Evolutionary conservation across 1,140 invertebrate genomes (phyloP).

Genomic region (Brachystomella parvula): DNA sequence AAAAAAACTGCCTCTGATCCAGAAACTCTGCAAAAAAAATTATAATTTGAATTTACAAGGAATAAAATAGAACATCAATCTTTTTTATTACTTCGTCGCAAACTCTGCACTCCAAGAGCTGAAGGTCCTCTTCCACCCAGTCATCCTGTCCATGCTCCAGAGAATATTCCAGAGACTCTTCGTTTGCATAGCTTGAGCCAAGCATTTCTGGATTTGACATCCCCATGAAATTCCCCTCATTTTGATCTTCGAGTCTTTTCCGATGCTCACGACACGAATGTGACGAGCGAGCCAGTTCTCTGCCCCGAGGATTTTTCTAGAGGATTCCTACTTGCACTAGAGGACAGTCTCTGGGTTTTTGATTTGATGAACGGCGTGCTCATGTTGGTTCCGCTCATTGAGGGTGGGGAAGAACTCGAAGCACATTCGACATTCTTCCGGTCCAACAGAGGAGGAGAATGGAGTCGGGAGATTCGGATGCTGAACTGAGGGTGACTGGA

Average conservation of each 20-base stretch:
- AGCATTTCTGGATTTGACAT: conserved; percentile 1
- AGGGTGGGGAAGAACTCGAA: background rate
- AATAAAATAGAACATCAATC: background rate
- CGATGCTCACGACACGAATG: background rate
- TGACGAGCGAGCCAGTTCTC: background rate
- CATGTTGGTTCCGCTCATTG: background rate
- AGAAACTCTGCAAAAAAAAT: background rate
- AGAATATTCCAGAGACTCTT: background rate
- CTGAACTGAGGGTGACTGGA: background rate
- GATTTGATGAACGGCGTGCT: background rate
- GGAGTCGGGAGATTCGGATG: background rate
- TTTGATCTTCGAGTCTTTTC: background rate
- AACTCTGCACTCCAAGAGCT: background rate
- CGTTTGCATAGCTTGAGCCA: background rate
- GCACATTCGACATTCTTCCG: background rate
- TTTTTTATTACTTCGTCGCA: background rate
- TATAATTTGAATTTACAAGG: background rate
- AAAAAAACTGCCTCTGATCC: background rate
- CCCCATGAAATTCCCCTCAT: background rate
- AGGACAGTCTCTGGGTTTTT: background rate
- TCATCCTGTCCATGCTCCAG: background rate
- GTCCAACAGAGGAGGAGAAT: background rate
- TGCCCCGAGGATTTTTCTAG: background rate
- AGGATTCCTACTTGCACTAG: background rate
- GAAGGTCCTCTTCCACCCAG: background rate